phyloP scores from a whole-genome alignment of 2,113 vertebrate species.

The Datnioides undecimradiatus region DNA sequence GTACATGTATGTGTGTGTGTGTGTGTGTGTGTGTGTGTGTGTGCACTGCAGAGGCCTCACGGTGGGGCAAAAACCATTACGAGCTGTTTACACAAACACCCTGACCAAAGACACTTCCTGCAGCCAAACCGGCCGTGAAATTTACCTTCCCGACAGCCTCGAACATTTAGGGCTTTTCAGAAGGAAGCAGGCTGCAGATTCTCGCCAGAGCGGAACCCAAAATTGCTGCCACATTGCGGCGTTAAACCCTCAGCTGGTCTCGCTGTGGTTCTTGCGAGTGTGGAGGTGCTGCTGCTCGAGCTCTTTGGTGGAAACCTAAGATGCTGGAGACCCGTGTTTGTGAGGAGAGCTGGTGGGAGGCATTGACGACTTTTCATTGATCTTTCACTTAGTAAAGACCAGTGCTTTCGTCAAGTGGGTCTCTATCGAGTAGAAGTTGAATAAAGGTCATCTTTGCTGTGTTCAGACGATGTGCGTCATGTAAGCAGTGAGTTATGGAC shows the following conservation, averaged over 20 bases:
- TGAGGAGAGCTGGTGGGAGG: not conserved
- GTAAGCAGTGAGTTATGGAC: not conserved
- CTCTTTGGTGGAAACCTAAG: not conserved
- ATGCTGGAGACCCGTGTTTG: not conserved
- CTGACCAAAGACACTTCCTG: conserved; percentile 77
- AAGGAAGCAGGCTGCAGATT: conserved; percentile 62
- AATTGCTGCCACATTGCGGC: conserved; percentile 80
- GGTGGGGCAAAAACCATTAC: conserved; percentile 74
- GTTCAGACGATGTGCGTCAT: not conserved
- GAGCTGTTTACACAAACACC: conserved; percentile 75
- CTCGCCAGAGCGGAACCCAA: conserved; percentile 52
- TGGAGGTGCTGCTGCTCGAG: not conserved
- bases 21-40: not conserved
- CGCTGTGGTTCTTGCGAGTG: not conserved
- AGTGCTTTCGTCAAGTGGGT: not conserved
- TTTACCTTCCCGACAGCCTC: conserved; percentile 54
- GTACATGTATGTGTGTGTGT: conserved; percentile 3
- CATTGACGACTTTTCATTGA: not conserved
- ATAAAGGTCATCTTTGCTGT: not conserved
- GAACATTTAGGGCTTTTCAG: conserved; percentile 61
- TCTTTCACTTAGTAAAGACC: not conserved
- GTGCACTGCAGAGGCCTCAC: not conserved
- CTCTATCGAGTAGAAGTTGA: not conserved
- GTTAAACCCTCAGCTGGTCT: conserved; percentile 27
- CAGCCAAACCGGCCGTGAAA: conserved; percentile 78